Evolutionary conservation across 2,797 vertebrate species (phyloP), one percentile per base, ranked within the genome.

Genomic region (Acrossocheilus fasciatus): DNA sequence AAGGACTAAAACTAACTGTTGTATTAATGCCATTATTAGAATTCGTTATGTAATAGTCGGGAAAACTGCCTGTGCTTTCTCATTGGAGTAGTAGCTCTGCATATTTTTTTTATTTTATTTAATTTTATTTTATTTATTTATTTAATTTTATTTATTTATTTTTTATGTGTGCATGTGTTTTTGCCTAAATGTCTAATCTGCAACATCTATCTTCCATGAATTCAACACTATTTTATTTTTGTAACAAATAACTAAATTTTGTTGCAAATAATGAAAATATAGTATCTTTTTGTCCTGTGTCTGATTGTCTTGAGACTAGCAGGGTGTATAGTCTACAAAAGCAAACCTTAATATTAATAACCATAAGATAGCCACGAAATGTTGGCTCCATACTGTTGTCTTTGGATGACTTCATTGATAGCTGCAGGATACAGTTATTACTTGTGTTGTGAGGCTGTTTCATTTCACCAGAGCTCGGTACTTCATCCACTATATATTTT

Each of bases 401-500:
- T 70, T 85, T 57, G 47, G 47, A 59, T n/a, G 64, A 78, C 64
- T 78, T 78, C 43, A 9, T 43, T 64, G 26, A 69, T 47, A 68
- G 59, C 59, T 43, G 15, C 10, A n/a, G 45, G 43, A 66, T 9
- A 84, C 20, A 23, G 45, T 69, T 54, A 43, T 57, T 43, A 30
- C 10, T 76, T 52, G 3, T 77, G 23, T 89, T 87, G 79, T 85
- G 84, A 89, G 84, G 87, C 47, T 52, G 64, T 36, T 68, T 81
- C 1, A 23, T 52, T 72, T 85, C 6, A 30, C 6, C 23, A 34
- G 4, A 12, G 26, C 88, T 89, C 87, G 86, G 89, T 84, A 92
- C 89, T 90, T 92, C 90, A 93, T 93, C 93, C 92, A 93, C 92
- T 92, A 92, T 86, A 91, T 93, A 6, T 80, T 74, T 57, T 47